Base-by-base conservation (phyloP, 2,888 invertebrate species). In the Lithophane semibrunnea region DNA sequence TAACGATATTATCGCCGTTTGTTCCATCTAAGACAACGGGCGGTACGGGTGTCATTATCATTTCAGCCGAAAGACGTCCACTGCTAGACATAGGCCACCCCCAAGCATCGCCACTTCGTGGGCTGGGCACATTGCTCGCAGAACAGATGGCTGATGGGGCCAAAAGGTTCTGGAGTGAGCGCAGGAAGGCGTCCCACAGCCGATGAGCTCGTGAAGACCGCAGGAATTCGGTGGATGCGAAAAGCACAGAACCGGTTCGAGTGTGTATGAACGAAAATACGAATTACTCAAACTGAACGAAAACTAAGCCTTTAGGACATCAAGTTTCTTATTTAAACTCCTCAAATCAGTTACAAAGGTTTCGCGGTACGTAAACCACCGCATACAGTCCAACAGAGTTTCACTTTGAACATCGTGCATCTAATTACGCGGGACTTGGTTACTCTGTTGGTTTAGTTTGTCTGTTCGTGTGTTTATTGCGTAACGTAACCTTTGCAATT, bases 401-500 rank as follows among this genome's bases (percentile, higher is more conserved):
- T 86, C 80, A 82, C 81, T 82, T 81, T 84, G 88, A 82, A 85
- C 86, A 88, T 86, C 84, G 80, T 82, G 85, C 84, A 85, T 85
- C 82, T 87, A 87, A 87, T 89, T 88, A 87, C 67, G 75, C 37
- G 75, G 75, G 80, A 77, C 85, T 86, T 84, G 81, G 81, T 74
- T 89, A 86, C 83, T 85, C 72, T 80, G 82, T 86, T 83, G 75
- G 76, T 85, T 84, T 77, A 83, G 76, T 82, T 83, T 67, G 85
- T 75, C 42, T 79, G 77, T 78, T 73, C 56, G 66, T 76, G 42
- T 73, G 49, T 75, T 77, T 67, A 61, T 87, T 79, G 73, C 73
- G 69, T 83, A 83, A 86, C 60, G 63, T 73, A 78, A 83, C 75
- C 83, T 79, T 86, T 84, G 66, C 47, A 16, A 73, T 79, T 73